phyloP scores from a whole-genome alignment of 1,140 invertebrate species.

The Leptoteleia sp. region DNA sequence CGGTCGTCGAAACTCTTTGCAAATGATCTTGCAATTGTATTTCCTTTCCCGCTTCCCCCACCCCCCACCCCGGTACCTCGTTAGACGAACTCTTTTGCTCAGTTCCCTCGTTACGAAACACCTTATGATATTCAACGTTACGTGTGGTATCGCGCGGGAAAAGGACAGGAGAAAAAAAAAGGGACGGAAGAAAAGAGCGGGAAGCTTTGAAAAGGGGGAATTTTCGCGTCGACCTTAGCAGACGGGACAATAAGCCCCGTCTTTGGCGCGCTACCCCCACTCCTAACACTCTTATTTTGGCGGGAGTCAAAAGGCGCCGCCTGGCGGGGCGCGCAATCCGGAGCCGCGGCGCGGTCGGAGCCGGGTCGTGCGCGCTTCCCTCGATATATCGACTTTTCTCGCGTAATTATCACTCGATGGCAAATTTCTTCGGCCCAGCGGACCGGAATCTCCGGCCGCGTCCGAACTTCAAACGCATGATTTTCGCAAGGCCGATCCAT shows the following conservation, averaged over 20 bases:
- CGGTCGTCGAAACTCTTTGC: constrained; percentile 17
- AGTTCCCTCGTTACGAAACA: constrained; percentile 34
- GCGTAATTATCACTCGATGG: constrained; percentile 63
- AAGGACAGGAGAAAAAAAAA: constrained; percentile 2
- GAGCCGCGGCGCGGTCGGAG: constrained; percentile 37
- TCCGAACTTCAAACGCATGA: constrained; percentile 64
- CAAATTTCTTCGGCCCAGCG: constrained; percentile 60
- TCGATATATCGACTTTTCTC: constrained; percentile 63
- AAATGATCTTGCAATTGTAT: constrained; percentile 32
- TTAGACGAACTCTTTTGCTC: constrained; percentile 24
- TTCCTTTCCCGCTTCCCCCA: constrained; percentile 9
- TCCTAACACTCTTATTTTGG: no score
- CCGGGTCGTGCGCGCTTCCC: constrained; percentile 49
- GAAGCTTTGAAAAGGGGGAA: constrained; percentile 22
- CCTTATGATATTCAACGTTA: constrained; percentile 33
- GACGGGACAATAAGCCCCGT: constrained; percentile 39
- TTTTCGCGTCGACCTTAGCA: constrained; percentile 24
- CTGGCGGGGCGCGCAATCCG: constrained; percentile 57
- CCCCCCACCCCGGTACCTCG: constrained; percentile 4
- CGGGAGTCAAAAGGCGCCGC: constrained; percentile 41
- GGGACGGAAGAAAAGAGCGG: background rate
- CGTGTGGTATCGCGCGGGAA: constrained; percentile 1
- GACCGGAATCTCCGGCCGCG: constrained; percentile 52
- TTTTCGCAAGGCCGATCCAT: constrained; percentile 52
- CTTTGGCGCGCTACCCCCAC: no score